A percentile compares a stretch with the other conserved stretches of the same genome.
Conservation (phyloP, 2,113 vertebrate species). For the Glaucidium brasilianum region DNA sequence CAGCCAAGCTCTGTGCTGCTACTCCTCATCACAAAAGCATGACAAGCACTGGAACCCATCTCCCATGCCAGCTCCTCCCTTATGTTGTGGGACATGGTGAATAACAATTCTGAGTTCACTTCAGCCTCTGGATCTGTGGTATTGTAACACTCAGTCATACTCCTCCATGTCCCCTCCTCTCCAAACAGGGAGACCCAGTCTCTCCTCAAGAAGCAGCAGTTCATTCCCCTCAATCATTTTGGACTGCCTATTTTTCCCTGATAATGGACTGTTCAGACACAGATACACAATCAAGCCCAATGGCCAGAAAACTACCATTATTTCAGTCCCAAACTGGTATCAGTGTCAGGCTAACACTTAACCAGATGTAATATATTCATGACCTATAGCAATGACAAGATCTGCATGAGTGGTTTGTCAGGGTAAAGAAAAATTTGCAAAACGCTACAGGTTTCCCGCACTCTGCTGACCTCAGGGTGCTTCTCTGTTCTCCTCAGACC, state of each 20-base stretch:
- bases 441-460: not conserved
- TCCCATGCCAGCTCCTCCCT: not conserved
- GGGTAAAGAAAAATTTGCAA: not conserved
- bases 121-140: not conserved
- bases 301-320: not conserved
- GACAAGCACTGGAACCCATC: not conserved
- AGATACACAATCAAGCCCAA: not conserved
- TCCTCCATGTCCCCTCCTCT: not conserved
- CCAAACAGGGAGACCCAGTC: not conserved
- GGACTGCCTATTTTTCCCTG: not conserved
- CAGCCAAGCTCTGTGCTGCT: not conserved
- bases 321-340: not conserved
- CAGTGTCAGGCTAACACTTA: not conserved
- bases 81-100: accelerated
- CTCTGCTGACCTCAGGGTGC: not conserved
- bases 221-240: not conserved
- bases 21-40: not conserved
- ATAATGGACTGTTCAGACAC: not conserved
- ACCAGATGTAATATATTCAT: not conserved
- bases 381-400: not conserved
- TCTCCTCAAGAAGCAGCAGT: not conserved
- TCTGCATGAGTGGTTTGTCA: not conserved
- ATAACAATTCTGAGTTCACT: not conserved
- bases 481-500: not conserved
- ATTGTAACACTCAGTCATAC: not conserved